Conservation (phyloP, 2,113 vertebrate species). For the Corynorhinus townsendii region DNA sequence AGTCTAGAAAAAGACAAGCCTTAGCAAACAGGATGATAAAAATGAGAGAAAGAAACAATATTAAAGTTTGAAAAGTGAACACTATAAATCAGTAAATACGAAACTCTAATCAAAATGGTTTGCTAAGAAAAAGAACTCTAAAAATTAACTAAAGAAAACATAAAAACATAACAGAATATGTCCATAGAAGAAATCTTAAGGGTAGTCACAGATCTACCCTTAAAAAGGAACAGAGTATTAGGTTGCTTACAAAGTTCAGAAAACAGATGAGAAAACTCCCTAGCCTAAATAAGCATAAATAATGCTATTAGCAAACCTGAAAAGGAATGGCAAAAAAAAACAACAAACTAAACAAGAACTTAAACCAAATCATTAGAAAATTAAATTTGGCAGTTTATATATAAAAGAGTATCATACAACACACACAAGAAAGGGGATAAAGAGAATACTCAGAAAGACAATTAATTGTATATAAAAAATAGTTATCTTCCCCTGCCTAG, state of each 20-base stretch:
- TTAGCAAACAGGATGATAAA: neutral
- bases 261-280: neutral
- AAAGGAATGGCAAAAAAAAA: neutral
- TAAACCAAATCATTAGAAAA: neutral
- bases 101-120: neutral
- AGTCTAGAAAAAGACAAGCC: neutral
- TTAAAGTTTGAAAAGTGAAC: conserved; percentile 3
- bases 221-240: neutral
- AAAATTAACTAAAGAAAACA: neutral
- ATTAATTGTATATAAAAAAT: neutral
- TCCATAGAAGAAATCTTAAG: neutral
- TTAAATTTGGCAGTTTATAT: conserved; percentile 7
- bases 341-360: neutral
- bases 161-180: neutral
- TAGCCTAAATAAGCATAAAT: neutral
- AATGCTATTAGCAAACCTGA: neutral
- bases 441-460: neutral
- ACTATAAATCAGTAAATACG: neutral
- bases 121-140: neutral
- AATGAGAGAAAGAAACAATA: neutral
- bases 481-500: neutral
- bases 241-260: neutral
- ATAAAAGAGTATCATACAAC: neutral
- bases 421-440: neutral
- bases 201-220: neutral